Conservation (phyloP, 2,113 vertebrate genomes). For the Lampris incognitus region DNA sequence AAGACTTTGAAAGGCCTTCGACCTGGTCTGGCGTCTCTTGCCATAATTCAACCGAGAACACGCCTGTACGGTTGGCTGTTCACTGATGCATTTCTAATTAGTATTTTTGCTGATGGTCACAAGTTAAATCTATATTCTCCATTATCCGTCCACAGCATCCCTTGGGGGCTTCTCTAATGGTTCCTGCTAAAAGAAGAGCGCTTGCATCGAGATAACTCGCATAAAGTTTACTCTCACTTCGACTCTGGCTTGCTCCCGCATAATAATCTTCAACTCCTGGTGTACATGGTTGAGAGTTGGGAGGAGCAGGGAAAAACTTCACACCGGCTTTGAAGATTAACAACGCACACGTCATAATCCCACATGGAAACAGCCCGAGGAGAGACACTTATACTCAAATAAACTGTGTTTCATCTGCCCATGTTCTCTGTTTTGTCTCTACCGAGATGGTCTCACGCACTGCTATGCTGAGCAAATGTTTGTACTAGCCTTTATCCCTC, state of each 20-base stretch:
- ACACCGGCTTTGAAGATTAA: slow-evolving; percentile 69
- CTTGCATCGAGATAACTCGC: slow-evolving; percentile 62
- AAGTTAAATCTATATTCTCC: slow-evolving; percentile 79
- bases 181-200: slow-evolving; percentile 62
- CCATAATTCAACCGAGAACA: slow-evolving; percentile 44
- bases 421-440: slow-evolving; percentile 54
- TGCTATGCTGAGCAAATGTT: slow-evolving; percentile 71
- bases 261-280: slow-evolving; percentile 36
- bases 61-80: slow-evolving; percentile 49
- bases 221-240: slow-evolving; percentile 49
- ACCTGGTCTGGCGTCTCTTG: slow-evolving; percentile 9
- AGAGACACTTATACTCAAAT: slow-evolving; percentile 58
- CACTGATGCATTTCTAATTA: slow-evolving; percentile 80
- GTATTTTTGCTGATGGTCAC: slow-evolving; percentile 79
- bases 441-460: slow-evolving; percentile 51
- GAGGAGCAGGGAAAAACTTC: slow-evolving; percentile 55
- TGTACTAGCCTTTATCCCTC: slow-evolving; percentile 60
- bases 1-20: slow-evolving; percentile 34
- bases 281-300: slow-evolving; percentile 15
- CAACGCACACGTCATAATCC: slow-evolving; percentile 62
- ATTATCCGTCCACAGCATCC: slow-evolving; percentile 70
- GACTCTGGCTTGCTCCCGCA: slow-evolving; percentile 32
- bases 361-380: slow-evolving; percentile 43
- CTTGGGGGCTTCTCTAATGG: slow-evolving; percentile 70
- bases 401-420: slow-evolving; percentile 57